These are phyloP conservation scores for Chloroclysta siterata DNA, from an alignment of 2,888 invertebrate species.

Conservation along the genomic window DNA sequence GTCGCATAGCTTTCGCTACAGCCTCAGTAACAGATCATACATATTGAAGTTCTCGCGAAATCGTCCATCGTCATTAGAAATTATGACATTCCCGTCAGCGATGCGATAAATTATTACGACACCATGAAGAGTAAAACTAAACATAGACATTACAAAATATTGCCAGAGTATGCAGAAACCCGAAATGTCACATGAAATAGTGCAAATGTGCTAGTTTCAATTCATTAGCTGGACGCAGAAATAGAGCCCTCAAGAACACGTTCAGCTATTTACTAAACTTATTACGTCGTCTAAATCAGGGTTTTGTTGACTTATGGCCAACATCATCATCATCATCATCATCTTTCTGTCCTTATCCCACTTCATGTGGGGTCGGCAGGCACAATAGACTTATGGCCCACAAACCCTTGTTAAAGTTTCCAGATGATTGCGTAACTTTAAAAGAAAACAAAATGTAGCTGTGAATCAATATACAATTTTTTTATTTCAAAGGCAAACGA, in stretches of 20 bases:
- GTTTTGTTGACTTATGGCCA: too few relatives aligned
- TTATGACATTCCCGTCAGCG: constrained; percentile 9
- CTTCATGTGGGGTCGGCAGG: too few relatives aligned
- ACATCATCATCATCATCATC: too few relatives aligned
- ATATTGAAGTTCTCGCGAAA: not conserved
- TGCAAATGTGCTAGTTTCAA: constrained; percentile 8
- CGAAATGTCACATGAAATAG: constrained; percentile 6
- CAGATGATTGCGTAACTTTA: too few relatives aligned
- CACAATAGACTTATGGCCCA: too few relatives aligned
- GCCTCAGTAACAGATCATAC: not conserved
- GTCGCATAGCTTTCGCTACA: too few relatives aligned
- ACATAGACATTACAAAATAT: constrained; percentile 10
- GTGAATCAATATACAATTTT: too few relatives aligned
- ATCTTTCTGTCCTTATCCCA: too few relatives aligned
- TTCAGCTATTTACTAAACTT: not conserved
- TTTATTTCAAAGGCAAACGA: too few relatives aligned
- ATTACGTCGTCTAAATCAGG: not conserved
- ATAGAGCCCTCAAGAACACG: not conserved
- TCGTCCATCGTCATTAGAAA: not conserved
- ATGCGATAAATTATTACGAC: constrained; percentile 4
- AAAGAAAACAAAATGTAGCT: too few relatives aligned
- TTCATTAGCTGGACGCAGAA: not conserved
- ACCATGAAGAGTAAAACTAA: constrained; percentile 5
- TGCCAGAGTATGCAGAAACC: constrained; percentile 2
- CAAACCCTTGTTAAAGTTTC: too few relatives aligned